phyloP scores from a whole-genome alignment of 2,113 vertebrate genomes.

The Brachyistius frenatus region DNA sequence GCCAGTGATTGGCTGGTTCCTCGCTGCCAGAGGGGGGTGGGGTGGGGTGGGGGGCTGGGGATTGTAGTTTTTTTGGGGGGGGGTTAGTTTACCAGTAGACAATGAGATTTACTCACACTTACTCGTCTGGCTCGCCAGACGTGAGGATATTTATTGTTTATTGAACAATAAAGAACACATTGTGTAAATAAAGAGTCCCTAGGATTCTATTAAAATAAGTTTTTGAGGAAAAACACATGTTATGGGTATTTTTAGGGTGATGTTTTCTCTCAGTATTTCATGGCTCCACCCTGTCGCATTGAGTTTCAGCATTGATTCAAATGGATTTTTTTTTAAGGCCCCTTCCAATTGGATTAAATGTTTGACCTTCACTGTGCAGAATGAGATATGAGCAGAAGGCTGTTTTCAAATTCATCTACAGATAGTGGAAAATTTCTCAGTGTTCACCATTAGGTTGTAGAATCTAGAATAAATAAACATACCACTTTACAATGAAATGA shows the following conservation, averaged over 20 bases:
- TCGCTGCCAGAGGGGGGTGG: too few relatives aligned
- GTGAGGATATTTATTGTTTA: background rate
- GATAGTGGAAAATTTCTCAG: too few relatives aligned
- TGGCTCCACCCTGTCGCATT: slow-evolving; percentile 15
- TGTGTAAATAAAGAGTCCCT: background rate
- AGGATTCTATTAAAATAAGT: background rate
- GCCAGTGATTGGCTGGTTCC: slow-evolving; percentile 53
- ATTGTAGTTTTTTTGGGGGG: slow-evolving; percentile 64
- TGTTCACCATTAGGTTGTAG: too few relatives aligned
- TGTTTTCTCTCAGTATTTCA: background rate
- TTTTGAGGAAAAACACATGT: background rate
- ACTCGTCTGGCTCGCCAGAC: background rate
- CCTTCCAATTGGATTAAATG: too few relatives aligned
- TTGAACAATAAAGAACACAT: too few relatives aligned
- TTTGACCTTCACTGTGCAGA: background rate
- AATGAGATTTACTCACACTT: background rate
- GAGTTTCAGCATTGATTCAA: background rate
- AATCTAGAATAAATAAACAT: too few relatives aligned
- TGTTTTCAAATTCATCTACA: too few relatives aligned
- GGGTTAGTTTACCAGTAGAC: background rate
- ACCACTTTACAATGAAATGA: too few relatives aligned
- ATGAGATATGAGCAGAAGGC: too few relatives aligned
- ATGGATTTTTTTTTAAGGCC: background rate
- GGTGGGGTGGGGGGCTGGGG: slow-evolving; percentile 44
- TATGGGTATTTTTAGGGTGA: background rate